phyloP scores from a whole-genome alignment of 2,797 vertebrate genomes.

The Gymnoscopelus braueri region DNA sequence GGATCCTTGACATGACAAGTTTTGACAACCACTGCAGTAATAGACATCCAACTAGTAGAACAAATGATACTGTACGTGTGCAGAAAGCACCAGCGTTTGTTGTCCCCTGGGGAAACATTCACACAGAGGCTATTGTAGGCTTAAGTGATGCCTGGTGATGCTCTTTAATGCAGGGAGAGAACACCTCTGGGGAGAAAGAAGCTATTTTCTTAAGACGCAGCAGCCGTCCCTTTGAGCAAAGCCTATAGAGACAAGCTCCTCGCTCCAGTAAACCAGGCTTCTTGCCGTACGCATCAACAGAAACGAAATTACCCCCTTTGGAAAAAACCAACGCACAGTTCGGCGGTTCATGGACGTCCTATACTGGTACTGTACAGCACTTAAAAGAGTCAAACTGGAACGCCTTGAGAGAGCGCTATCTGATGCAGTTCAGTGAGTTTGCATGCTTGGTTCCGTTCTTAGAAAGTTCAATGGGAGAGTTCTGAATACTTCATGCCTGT shows the following conservation, averaged over 20 bases:
- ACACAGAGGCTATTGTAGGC: constrained; percentile 8
- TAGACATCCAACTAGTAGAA: constrained; percentile 5
- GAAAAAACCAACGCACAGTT: background rate
- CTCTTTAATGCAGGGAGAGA: constrained; percentile 21
- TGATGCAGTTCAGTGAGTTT: background rate
- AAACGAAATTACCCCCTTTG: background rate
- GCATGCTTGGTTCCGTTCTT: too few species aligned
- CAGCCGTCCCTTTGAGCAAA: background rate
- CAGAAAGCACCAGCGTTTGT: constrained; percentile 9
- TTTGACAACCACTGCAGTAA: background rate
- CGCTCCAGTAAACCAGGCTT: constrained; percentile 5
- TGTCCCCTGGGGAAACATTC: constrained; percentile 12
- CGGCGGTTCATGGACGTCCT: too few species aligned
- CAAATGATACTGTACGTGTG: constrained; percentile 3
- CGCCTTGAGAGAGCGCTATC: too few species aligned
- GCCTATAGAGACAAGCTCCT: background rate
- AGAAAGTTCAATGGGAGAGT: background rate
- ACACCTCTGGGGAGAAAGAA: constrained; percentile 7
- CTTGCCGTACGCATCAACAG: background rate
- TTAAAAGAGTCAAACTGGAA: too few species aligned
- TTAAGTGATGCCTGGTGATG: constrained; percentile 21
- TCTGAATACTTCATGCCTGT: too few species aligned
- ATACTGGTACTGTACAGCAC: too few species aligned
- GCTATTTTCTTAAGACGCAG: constrained; percentile 5
- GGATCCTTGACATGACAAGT: background rate